Evolutionary conservation across 2,888 invertebrate genomes (phyloP).

Genomic region (Ormyrus pomaceus): DNA sequence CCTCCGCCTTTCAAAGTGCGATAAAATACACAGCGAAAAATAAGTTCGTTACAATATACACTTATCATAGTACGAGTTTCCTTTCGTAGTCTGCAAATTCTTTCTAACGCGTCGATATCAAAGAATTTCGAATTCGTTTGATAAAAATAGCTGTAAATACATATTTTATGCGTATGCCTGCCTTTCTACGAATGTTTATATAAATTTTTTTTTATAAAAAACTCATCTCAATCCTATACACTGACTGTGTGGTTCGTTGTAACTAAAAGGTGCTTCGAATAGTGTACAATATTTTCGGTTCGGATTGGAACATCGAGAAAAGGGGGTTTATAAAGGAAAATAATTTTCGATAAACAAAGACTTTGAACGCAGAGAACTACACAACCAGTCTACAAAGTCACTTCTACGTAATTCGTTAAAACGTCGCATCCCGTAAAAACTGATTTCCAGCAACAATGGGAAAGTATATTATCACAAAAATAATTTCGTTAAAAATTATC

Average conservation of each 20-base stretch:
- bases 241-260: background rate
- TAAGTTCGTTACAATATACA: conserved; percentile 25
- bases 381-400: conserved; percentile 2
- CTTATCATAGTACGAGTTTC: conserved; percentile 26
- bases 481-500: conserved; percentile 5
- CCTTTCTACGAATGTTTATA: conserved; percentile 14
- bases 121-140: conserved; percentile 21
- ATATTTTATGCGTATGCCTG: conserved; percentile 7
- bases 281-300: background rate
- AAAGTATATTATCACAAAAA: conserved; percentile 11
- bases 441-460: background rate
- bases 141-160: conserved; percentile 44
- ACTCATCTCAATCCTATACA: conserved; percentile 3
- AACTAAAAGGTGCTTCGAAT: background rate
- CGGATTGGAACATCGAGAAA: too few species aligned
- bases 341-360: too few species aligned
- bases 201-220: conserved; percentile 31
- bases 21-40: conserved; percentile 48
- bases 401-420: background rate
- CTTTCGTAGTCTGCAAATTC: conserved; percentile 10
- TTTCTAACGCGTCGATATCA: background rate
- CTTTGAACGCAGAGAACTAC: too few species aligned
- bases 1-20: conserved; percentile 54
- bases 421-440: conserved; percentile 1
- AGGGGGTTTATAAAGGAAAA: too few species aligned